A percentile compares a stretch with the other conserved stretches of the same genome.
These are phyloP conservation scores for Ariopsis seemanni DNA, from an alignment of 2,113 vertebrate genomes.

Conservation along the genomic window DNA sequence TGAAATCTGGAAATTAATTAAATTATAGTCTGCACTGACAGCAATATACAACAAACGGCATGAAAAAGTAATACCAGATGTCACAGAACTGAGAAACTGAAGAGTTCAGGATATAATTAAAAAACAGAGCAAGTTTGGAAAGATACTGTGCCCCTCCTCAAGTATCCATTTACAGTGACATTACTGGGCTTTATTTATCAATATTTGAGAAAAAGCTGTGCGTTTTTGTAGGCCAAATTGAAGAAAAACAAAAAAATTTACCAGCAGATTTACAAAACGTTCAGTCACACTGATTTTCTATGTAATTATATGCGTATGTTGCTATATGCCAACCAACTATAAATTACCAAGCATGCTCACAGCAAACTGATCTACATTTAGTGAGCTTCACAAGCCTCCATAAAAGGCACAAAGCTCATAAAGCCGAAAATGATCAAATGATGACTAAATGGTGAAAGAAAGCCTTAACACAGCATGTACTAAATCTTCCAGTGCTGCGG, in stretches of 20 bases:
- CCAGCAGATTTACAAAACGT: neutral
- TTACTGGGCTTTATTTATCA: neutral
- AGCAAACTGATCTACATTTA: neutral
- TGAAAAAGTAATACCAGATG: neutral
- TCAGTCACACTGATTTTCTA: neutral
- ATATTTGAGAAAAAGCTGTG: neutral
- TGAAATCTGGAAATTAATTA: neutral
- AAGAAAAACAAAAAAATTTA: neutral
- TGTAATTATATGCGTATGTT: neutral
- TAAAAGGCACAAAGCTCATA: neutral
- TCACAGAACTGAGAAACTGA: neutral
- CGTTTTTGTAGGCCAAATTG: neutral
- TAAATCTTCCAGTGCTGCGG: too few relatives aligned
- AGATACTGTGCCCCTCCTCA: too few relatives aligned
- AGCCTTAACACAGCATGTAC: too few relatives aligned
- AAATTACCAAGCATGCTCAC: neutral
- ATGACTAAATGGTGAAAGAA: too few relatives aligned
- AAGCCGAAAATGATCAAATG: too few relatives aligned
- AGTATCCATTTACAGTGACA: neutral
- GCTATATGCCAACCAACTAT: neutral
- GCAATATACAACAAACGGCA: neutral
- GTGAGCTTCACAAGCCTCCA: neutral
- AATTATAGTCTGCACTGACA: neutral
- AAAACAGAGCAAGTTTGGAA: neutral
- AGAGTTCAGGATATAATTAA: neutral